These are phyloP conservation scores for Drosophila atroscutellata DNA, from an alignment of 2,888 invertebrate genomes.

Conservation along the genomic window DNA sequence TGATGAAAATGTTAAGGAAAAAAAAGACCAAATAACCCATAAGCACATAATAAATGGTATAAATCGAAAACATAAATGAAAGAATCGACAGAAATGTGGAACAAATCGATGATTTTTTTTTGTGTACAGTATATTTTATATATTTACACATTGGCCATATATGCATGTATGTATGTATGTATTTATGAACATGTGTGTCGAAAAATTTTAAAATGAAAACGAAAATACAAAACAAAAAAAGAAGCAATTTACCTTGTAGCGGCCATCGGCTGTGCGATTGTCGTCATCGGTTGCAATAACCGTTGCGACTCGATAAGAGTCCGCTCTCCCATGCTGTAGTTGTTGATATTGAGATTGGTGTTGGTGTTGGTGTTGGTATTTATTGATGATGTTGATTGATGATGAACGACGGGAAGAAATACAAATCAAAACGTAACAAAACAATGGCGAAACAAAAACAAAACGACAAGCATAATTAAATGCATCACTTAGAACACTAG, in stretches of 20 bases:
- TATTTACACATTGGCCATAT: slow-evolving; percentile 8
- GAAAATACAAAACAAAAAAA: slow-evolving; percentile 13
- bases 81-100: slow-evolving; percentile 33
- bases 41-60: slow-evolving; percentile 33
- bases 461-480: slow-evolving; percentile 51
- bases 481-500: slow-evolving; percentile 38
- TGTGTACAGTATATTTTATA: slow-evolving; percentile 10
- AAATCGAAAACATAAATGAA: slow-evolving; percentile 32
- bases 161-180: slow-evolving; percentile 16
- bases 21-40: slow-evolving; percentile 11
- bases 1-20: slow-evolving; percentile 34
- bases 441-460: slow-evolving; percentile 38
- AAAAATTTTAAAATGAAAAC: slow-evolving; percentile 17
- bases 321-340: slow-evolving; percentile 93
- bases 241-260: slow-evolving; percentile 90
- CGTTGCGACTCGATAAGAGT: slow-evolving; percentile 99
- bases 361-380: slow-evolving; percentile 31
- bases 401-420: slow-evolving; percentile 65
- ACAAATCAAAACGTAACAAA: slow-evolving; percentile 67
- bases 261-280: slow-evolving; percentile 97
- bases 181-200: slow-evolving; percentile 12
- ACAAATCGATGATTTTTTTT: slow-evolving; percentile 39
- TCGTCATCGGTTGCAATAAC: slow-evolving; percentile 96
- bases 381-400: slow-evolving; percentile 67
- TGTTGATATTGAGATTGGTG: slow-evolving; percentile 21